Evolutionary conservation across 2,888 invertebrate species (phyloP).

Genomic region (Lycaena phlaeas): DNA sequence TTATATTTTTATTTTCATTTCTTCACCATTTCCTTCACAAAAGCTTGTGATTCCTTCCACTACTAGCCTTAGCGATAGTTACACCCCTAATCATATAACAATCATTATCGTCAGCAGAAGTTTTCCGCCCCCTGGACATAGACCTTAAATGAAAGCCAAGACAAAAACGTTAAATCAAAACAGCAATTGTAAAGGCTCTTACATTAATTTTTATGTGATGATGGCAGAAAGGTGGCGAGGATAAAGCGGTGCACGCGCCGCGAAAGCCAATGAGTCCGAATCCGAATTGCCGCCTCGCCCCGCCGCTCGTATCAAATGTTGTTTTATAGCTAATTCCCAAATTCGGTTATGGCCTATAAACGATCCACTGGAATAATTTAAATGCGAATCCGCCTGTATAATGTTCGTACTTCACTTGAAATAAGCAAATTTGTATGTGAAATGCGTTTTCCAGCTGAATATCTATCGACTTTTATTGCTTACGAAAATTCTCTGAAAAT

Average conservation of each 20-base stretch:
- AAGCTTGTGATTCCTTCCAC: no score
- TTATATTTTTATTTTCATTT: no score
- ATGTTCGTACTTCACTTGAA: slow-evolving; percentile 69
- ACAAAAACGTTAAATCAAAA: no score
- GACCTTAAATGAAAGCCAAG: no score
- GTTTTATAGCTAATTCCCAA: slow-evolving; percentile 74
- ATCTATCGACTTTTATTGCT: slow-evolving; percentile 57
- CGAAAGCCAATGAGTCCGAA: slow-evolving; percentile 64
- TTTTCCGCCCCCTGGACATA: no score
- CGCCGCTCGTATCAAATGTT: slow-evolving; percentile 61
- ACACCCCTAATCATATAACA: no score
- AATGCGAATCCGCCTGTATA: slow-evolving; percentile 70
- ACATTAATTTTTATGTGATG: slow-evolving; percentile 10
- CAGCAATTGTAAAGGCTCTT: no score
- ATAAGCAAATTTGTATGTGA: slow-evolving; percentile 71
- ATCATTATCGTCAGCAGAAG: no score
- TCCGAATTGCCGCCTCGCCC: slow-evolving; percentile 63
- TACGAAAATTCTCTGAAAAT: slow-evolving; percentile 25
- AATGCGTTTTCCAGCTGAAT: slow-evolving; percentile 69
- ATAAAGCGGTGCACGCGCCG: slow-evolving; percentile 54
- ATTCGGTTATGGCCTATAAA: slow-evolving; percentile 74
- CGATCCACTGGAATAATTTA: slow-evolving; percentile 73
- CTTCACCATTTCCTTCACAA: no score
- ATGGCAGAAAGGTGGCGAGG: slow-evolving; percentile 14
- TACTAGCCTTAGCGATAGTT: no score